Evolutionary conservation across 1,140 invertebrate species (phyloP).

Genomic region (Periplaneta americana): DNA sequence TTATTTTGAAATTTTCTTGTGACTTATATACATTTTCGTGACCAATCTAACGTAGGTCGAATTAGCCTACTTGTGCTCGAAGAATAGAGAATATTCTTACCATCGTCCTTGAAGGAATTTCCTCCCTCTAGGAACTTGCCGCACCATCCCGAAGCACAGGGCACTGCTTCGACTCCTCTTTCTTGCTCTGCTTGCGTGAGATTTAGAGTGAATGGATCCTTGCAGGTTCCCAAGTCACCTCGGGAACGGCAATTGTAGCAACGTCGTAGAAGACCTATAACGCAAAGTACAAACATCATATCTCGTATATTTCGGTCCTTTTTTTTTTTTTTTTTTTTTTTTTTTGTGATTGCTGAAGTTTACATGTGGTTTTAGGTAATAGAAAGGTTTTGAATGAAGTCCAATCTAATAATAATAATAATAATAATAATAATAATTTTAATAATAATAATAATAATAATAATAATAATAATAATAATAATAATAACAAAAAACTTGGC

Average conservation of each 20-base stretch:
- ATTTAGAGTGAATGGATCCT: slow-evolving; percentile 73
- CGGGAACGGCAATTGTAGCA: slow-evolving; percentile 80
- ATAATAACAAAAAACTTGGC: too few relatives aligned
- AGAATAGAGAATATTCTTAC: too few relatives aligned
- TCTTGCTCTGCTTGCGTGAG: slow-evolving; percentile 56
- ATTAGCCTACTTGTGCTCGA: too few relatives aligned
- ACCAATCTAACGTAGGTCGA: too few relatives aligned
- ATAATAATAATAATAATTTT: background rate
- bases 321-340: too few relatives aligned
- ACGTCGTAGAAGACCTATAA: slow-evolving; percentile 51
- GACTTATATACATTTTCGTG: too few relatives aligned
- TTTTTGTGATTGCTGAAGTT: background rate
- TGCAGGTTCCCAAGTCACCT: slow-evolving; percentile 80
- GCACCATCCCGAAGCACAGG: slow-evolving; percentile 90
- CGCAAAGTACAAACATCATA: background rate
- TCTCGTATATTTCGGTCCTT: background rate
- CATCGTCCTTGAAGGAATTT: slow-evolving; percentile 58
- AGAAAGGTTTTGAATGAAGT: background rate
- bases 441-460: background rate
- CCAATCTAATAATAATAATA: background rate
- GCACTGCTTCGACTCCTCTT: slow-evolving; percentile 67
- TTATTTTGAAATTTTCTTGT: too few relatives aligned
- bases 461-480: too few relatives aligned
- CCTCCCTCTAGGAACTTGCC: slow-evolving; percentile 77
- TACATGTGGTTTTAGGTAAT: background rate